Evolutionary conservation across 2,888 invertebrate genomes (phyloP), one percentile per base, ranked within the genome.

Genomic region (Metellina segmentata): DNA sequence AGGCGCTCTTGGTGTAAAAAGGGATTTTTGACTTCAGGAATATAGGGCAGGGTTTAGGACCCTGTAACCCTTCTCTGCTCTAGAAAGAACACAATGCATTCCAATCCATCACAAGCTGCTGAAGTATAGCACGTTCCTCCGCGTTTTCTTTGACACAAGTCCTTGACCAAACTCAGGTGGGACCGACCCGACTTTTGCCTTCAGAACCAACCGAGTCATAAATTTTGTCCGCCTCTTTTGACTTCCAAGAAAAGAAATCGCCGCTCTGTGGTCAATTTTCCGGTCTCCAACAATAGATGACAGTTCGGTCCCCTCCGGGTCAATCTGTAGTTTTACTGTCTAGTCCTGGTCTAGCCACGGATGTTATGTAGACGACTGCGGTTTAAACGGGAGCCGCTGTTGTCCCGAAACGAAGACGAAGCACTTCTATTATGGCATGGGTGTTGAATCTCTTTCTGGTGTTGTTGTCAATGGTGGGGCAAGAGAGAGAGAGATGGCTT

Each of bases 401-500:
- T 72, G 53, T 86, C 71, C 79, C 72, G 81, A 69, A 71, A 71
- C 5, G 85, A 90, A 90, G 88, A 81, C 75, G 81, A 79, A 87
- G 81, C 61, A 90, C 85, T n/a, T 79, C 83, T 71, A 89, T 89
- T 89, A 83, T 70, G 83, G 70, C 51, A 78, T 85, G 89, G 89
- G 83, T 83, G 83, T 90, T 85, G 90, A 71, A 81, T 86, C 74
- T 70, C 52, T 34, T 11, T 61, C 13, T 82, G 82, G 61, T 78
- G 34, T 1, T 34, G 34, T 34, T 34, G 82, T 82, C 89, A 81
- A 72, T 69, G 72, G 70, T 72, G 78, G 53, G 81, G 61, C 53
- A 61, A 75, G n/a, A n/a, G n/a, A n/a, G n/a, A n/a, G n/a, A n/a
- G n/a, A n/a, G 91, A 91, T 71, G 82, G 77, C 91, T 91, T 91